Evolutionary conservation across 2,797 vertebrate genomes (phyloP).

Genomic region (Amphiprion clarkii): DNA sequence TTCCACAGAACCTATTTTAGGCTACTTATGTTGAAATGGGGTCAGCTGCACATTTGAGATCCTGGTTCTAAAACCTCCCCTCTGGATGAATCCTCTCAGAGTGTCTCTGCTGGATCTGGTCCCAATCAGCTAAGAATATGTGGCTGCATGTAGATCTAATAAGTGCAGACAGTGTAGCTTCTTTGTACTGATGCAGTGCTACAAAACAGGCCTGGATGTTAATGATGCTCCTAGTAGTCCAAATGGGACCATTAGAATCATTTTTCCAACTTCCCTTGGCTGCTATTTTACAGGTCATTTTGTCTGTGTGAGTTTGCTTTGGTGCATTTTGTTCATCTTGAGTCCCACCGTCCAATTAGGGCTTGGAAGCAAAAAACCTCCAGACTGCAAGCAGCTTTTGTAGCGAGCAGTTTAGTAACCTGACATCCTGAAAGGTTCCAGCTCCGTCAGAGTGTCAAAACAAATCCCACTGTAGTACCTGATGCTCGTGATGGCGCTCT

Average conservation of each 20-base stretch:
- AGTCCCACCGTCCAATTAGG: background rate
- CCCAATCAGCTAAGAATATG: constrained; percentile 61
- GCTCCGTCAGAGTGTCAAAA: constrained; percentile 15
- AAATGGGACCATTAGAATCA: background rate
- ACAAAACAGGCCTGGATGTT: background rate
- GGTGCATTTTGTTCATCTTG: background rate
- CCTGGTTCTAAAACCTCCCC: constrained; percentile 63
- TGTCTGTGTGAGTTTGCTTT: background rate
- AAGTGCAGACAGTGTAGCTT: constrained; percentile 11
- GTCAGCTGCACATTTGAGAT: constrained; percentile 79
- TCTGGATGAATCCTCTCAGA: constrained; percentile 67
- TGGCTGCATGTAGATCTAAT: constrained; percentile 21
- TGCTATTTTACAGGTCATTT: constrained; percentile 1
- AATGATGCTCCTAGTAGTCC: constrained; percentile 2
- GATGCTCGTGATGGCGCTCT: background rate
- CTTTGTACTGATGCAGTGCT: constrained; percentile 18
- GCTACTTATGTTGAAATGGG: constrained; percentile 74
- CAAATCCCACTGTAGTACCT: background rate
- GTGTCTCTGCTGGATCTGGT: constrained; percentile 64
- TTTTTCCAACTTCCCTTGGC: background rate
- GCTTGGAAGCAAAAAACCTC: background rate
- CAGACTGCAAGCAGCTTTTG: constrained; percentile 3
- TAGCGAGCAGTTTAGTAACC: constrained; percentile 14
- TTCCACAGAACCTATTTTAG: constrained; percentile 70
- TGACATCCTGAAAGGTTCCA: background rate